Evolutionary conservation across 1,140 invertebrate genomes (phyloP).

Genomic region (Holotrichia oblita): DNA sequence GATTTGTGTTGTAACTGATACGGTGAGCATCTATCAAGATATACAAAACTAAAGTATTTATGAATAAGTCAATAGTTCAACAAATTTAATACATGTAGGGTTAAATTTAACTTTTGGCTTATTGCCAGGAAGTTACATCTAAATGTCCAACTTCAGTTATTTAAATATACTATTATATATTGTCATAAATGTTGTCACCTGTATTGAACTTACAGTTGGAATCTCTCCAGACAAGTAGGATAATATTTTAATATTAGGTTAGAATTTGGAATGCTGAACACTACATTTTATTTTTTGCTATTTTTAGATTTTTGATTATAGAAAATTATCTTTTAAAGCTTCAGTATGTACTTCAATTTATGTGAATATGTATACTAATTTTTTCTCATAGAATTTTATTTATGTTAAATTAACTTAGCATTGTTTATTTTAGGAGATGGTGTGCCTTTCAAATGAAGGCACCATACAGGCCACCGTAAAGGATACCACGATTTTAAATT

Average conservation of each 20-base stretch:
- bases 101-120: slow-evolving; percentile 40
- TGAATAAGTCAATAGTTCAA: slow-evolving; percentile 20
- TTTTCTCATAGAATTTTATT: too few species aligned
- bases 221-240: slow-evolving; percentile 25
- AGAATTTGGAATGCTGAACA: neutral
- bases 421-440: slow-evolving; percentile 55
- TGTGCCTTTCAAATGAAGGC: slow-evolving; percentile 58
- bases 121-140: slow-evolving; percentile 24
- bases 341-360: neutral
- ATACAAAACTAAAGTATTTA: neutral
- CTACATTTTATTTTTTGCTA: neutral
- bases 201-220: slow-evolving; percentile 32
- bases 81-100: neutral
- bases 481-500: slow-evolving; percentile 64
- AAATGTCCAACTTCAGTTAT: slow-evolving; percentile 41
- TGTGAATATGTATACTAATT: neutral
- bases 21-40: slow-evolving; percentile 34
- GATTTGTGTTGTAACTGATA: slow-evolving; percentile 42
- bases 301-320: too few species aligned
- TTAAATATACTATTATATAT: neutral
- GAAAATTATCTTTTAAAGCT: too few species aligned
- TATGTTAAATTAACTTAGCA: neutral
- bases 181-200: slow-evolving; percentile 29
- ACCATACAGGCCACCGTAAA: slow-evolving; percentile 66
- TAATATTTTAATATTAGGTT: slow-evolving; percentile 24